phyloP scores from a whole-genome alignment of 2,888 invertebrate genomes.

The Mesorhabditis sp. region DNA sequence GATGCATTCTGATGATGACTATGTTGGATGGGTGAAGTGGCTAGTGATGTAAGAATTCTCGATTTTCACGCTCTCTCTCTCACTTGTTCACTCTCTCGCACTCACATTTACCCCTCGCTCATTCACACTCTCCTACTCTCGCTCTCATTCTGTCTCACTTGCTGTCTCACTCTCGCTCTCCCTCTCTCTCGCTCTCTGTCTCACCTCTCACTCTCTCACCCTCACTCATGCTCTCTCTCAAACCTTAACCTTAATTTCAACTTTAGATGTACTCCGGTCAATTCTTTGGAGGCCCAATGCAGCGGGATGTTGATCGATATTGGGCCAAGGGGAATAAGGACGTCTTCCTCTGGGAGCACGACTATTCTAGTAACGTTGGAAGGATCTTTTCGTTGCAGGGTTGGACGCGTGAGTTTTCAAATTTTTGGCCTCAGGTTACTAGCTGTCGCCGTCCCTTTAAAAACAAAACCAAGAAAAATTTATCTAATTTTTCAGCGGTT shows the following conservation, averaged over 20 bases:
- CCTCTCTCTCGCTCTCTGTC: too few species aligned
- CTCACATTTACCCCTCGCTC: too few species aligned
- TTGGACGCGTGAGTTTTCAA: neutral
- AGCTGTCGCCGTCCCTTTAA: neutral
- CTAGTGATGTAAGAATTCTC: neutral
- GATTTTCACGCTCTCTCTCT: neutral
- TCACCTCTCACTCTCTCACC: too few species aligned
- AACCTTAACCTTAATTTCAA: neutral
- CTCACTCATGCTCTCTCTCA: too few species aligned
- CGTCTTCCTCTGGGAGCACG: neutral
- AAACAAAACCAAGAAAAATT: neutral
- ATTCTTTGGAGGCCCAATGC: neutral
- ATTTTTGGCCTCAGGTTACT: neutral
- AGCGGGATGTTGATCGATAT: neutral
- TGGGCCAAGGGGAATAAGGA: neutral
- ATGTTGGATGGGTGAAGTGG: neutral
- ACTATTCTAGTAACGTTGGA: neutral
- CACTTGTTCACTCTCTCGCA: too few species aligned
- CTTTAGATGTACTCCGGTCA: neutral
- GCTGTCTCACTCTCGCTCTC: too few species aligned
- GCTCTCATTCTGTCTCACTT: too few species aligned
- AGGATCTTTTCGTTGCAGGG: neutral
- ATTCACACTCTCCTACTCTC: too few species aligned
- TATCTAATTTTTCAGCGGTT: constrained; percentile 1
- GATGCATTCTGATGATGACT: neutral